A percentile compares a stretch with the other conserved stretches of the same genome.
phyloP scores from a whole-genome alignment of 2,888 invertebrate species.

The Crioceris asparagi region DNA sequence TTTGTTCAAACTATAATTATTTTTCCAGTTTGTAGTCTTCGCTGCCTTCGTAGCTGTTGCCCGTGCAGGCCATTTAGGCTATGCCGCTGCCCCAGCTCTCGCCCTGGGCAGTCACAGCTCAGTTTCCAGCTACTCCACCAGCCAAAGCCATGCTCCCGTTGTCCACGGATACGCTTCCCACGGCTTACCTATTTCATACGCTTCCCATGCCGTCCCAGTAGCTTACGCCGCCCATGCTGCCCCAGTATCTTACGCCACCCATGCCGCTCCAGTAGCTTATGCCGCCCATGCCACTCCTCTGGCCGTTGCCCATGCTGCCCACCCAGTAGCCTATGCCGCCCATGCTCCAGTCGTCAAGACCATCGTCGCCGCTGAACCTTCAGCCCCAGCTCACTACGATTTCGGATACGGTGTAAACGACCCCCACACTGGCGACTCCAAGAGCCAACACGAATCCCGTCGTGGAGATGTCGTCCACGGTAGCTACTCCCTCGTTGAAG shows the following conservation, averaged over 20 bases:
- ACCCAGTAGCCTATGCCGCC: slow-evolving; percentile 11
- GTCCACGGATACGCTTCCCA: slow-evolving; percentile 10
- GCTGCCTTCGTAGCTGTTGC: slow-evolving; percentile 24
- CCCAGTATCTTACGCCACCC: slow-evolving; percentile 37
- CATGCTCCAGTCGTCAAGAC: slow-evolving; percentile 15
- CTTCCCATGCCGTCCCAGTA: not conserved
- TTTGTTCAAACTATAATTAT: too few relatives aligned
- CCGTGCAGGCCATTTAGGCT: slow-evolving; percentile 20
- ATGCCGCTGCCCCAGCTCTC: slow-evolving; percentile 10
- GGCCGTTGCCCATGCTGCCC: slow-evolving; percentile 5
- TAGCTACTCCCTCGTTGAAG: slow-evolving; percentile 41
- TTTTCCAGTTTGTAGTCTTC: slow-evolving; percentile 24
- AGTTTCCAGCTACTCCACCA: slow-evolving; percentile 12
- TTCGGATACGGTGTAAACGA: slow-evolving; percentile 24
- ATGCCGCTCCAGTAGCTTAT: slow-evolving; percentile 10
- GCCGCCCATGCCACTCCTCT: slow-evolving; percentile 21
- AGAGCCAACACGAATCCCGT: slow-evolving; percentile 51
- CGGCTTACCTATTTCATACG: not conserved
- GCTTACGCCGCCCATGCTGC: slow-evolving; percentile 34
- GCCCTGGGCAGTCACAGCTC: slow-evolving; percentile 7
- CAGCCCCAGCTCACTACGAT: slow-evolving; percentile 25
- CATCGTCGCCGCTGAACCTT: slow-evolving; percentile 20
- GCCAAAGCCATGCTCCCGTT: slow-evolving; percentile 11
- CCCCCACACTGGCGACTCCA: slow-evolving; percentile 41
- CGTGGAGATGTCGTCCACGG: slow-evolving; percentile 42